phyloP scores from a whole-genome alignment of 2,113 vertebrate species.

The Pao palembangensis region DNA sequence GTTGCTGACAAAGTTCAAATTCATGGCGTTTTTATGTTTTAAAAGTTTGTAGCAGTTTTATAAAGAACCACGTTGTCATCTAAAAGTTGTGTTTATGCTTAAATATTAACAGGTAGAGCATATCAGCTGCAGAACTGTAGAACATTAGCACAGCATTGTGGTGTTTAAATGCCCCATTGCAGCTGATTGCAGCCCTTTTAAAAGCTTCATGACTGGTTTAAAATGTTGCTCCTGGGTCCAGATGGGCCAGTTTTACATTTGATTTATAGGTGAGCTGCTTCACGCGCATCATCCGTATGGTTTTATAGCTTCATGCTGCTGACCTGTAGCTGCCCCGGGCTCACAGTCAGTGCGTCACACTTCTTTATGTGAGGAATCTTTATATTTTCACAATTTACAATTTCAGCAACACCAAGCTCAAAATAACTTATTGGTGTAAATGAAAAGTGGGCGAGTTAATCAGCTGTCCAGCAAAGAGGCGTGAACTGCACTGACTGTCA shows the following conservation, averaged over 20 bases:
- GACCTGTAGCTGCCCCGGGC: constrained; percentile 26
- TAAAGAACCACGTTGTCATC: too few relatives aligned
- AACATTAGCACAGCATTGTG: too few relatives aligned
- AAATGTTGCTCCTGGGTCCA: constrained; percentile 41
- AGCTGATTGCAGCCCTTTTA: constrained; percentile 13
- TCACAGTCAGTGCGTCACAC: constrained; percentile 11
- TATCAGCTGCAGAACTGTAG: too few relatives aligned
- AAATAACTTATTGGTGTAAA: constrained; percentile 31
- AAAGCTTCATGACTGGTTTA: constrained; percentile 40
- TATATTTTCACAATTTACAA: too few relatives aligned
- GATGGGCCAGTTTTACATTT: constrained; percentile 41
- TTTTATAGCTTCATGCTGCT: constrained; percentile 40
- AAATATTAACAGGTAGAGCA: too few relatives aligned
- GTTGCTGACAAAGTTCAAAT: too few relatives aligned
- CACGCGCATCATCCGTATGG: constrained; percentile 36
- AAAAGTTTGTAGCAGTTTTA: too few relatives aligned
- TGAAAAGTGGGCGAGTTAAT: constrained; percentile 18
- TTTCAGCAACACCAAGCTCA: constrained; percentile 35
- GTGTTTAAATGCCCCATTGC: neutral
- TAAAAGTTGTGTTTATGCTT: too few relatives aligned
- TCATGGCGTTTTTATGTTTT: too few relatives aligned
- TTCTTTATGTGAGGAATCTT: constrained; percentile 27
- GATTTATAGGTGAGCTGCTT: constrained; percentile 55
- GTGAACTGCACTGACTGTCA: too few relatives aligned
- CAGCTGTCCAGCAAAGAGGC: constrained; percentile 16